phyloP scores from a whole-genome alignment of 2,113 vertebrate species.

The Bubo blakistoni region DNA sequence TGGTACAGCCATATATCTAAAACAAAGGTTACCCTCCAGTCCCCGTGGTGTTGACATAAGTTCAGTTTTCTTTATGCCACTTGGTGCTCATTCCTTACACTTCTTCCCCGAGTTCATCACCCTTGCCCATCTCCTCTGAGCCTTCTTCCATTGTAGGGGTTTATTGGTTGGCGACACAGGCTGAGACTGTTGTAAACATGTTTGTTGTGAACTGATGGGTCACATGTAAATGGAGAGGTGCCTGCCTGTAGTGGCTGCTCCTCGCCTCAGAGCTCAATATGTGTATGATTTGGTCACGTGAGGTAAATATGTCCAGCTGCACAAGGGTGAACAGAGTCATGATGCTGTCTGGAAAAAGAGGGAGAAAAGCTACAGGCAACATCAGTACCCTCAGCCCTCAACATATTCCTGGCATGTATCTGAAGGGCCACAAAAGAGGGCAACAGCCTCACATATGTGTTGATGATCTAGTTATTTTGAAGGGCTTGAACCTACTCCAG shows the following conservation, averaged over 20 bases:
- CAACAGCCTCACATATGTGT: not conserved
- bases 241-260: not conserved
- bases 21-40: not conserved
- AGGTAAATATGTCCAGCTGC: not conserved
- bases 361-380: not conserved
- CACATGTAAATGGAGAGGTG: not conserved
- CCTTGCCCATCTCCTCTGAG: not conserved
- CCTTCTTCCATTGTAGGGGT: not conserved
- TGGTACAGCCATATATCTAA: not conserved
- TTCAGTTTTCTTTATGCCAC: not conserved
- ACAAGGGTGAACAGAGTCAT: not conserved
- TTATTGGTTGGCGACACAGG: not conserved
- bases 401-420: not conserved
- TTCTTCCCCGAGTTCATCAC: not conserved
- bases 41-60: not conserved
- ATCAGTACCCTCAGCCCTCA: not conserved
- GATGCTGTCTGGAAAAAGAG: not conserved
- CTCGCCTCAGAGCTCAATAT: not conserved
- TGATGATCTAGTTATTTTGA: not conserved
- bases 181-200: not conserved
- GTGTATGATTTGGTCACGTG: rapidly evolving
- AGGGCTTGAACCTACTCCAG: not conserved
- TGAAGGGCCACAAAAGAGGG: not conserved
- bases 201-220: not conserved
- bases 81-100: not conserved